phyloP scores from a whole-genome alignment of 1,140 invertebrate genomes.

The Drosophila santomea region DNA sequence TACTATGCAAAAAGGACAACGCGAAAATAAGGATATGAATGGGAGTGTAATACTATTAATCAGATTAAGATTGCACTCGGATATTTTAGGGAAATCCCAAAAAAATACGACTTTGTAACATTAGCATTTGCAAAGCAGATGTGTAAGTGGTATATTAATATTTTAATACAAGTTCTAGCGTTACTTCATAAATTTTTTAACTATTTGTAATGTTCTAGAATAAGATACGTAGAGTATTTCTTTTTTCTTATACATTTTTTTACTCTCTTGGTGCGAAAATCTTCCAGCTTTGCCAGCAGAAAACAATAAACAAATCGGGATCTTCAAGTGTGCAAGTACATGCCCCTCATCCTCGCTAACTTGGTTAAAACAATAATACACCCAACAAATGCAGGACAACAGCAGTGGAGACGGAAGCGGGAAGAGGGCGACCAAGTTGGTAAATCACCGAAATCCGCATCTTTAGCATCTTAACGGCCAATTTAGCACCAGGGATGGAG shows the following conservation, averaged over 20 bases:
- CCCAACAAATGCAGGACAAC: slow-evolving; percentile 11
- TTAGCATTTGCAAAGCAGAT: too few species aligned
- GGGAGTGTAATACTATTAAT: background rate
- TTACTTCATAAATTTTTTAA: too few species aligned
- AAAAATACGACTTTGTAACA: too few species aligned
- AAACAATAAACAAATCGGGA: background rate
- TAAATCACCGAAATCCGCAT: slow-evolving; percentile 77
- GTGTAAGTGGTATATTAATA: too few species aligned
- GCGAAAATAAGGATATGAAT: background rate
- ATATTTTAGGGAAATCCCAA: background rate
- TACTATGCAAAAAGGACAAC: background rate
- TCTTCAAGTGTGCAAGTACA: background rate
- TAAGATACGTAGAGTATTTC: too few species aligned
- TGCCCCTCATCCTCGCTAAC: background rate
- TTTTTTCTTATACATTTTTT: too few species aligned
- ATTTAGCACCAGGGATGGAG: slow-evolving; percentile 57
- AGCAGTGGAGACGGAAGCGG: background rate
- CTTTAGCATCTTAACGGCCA: slow-evolving; percentile 83
- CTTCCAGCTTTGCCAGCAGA: too few species aligned
- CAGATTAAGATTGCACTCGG: background rate
- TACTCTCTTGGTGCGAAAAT: too few species aligned
- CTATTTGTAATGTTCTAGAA: too few species aligned
- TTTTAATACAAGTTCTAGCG: too few species aligned
- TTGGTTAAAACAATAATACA: slow-evolving; percentile 10
- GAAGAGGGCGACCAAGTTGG: slow-evolving; percentile 47